Base-by-base conservation (phyloP, 1,140 invertebrate genomes). In the Antheraea mylitta region DNA sequence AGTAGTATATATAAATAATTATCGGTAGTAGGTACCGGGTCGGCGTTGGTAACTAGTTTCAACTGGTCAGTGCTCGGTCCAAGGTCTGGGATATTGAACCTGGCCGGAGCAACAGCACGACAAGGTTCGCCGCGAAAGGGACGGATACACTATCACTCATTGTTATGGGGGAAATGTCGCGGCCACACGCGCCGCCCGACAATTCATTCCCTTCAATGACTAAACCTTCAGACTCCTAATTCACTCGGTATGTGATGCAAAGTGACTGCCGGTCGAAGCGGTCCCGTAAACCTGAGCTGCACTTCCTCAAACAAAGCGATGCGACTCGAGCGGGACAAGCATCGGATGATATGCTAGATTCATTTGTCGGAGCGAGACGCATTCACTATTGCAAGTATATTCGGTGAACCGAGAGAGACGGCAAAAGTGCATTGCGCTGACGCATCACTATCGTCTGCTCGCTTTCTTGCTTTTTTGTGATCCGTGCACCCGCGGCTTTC, bases 21-120 rank as follows among this genome's bases (percentile, higher is more conserved):
- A 81, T 86, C 85, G 86, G 84, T 89, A 83, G 80, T 82, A 77
- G 76, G 79, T 53, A 53, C 38, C 38, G 38, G 38, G 2, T 3
- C 11, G 38, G 11, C 16, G 11, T 53, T 53, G 45, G 45, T 73
- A 84, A 90, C 86, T 90, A 88, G 88, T 87, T 89, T 84, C 67
- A 79, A 87, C 81, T 81, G 84, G 75, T 76, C 77, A 76, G 65
- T 82, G 81, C 82, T 80, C 83, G 82, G 81, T 72, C 85, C 87
- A 90, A 90, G 87, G 87, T 86, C 87, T 90, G 89, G 88, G 87
- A 89, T 91, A 88, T 91, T 91, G 87, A 91, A 91, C 87, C 82
- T 90, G 81, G 75, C 79, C 81, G 85, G 83, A 81, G 81, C 86
- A 85, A 85, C 84, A 85, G 81, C 84, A 87, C 83, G 73, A 69